Evolutionary conservation across 1,140 invertebrate species (phyloP), one percentile per base, ranked within the genome.

Genomic region (Physella acuta): DNA sequence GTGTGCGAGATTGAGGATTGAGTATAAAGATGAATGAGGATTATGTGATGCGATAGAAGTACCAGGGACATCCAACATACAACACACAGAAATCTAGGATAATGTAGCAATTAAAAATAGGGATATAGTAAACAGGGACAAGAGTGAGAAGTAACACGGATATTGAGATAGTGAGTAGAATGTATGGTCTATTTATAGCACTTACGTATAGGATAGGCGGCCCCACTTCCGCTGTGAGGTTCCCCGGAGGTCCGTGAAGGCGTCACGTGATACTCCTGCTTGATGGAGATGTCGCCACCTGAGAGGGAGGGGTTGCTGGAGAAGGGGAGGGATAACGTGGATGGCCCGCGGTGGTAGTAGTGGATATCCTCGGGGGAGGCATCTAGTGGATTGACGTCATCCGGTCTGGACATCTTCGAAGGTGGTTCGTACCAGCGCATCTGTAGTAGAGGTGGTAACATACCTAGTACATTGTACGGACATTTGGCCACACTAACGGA

Each of bases 191-290:
- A 14, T 14, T 28, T 56, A 16, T 26, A 36, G 4, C 16, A 67
- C 64, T 67, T 36, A 67, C 64, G 33, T 52, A 67, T 67, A 16
- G 64, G 64, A 26, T 67, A 67, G 1, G 64, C 64, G 0, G 52
- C 64, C 3, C 64, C 52, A 56, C 33, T 67, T 24, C 64, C 53
- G 30, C 20, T 56, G 28, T 55, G 64, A 3, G n/a, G 33, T n/a
- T 67, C 64, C 31, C 64, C 64, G 24, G 55, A 56, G 33, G 52
- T 56, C 34, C 64, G 64, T 26, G 64, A 3, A 5, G 64, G 64
- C 1, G 64, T 37, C 31, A 67, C 17, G 33, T 67, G 64, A 39
- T 67, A 67, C 24, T 67, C 64, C 34, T 55, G 53, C 31, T 67
- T 67, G 64, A 67, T 67, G 39, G 51, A 24, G 24, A 56, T 55